Evolutionary conservation across 2,888 invertebrate species (phyloP), one percentile per base, ranked within the genome.

Genomic region (Lampropteryx suffumata): DNA sequence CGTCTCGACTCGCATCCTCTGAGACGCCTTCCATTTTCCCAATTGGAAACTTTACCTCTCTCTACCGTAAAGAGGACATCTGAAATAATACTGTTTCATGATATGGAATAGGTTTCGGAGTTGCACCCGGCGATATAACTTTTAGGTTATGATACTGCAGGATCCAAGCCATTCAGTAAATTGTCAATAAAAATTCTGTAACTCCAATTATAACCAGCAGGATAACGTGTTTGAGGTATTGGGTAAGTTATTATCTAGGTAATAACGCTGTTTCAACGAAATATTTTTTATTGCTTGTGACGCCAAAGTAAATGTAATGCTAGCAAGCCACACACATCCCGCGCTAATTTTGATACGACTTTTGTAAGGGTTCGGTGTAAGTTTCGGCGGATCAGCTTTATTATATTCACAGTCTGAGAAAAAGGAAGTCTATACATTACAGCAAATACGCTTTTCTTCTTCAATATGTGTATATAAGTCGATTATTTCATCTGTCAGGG

Each of bases 141-240:
- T 85, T 57, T 73, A 88, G 88, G 88, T 88, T 89, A 88, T 71
- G 65, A 71, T 67, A 64, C 59, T 69, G 64, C 10, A 44, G 52
- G 57, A 54, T 57, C 17, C 5, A 37, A 34, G 35, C 26, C 34
- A 48, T 27, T 26, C 7, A 34, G 12, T 30, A 21, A 28, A 44
- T 8, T 41, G 11, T 21, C 6, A 4, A 21, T 27, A n/a, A 13
- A 5, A 37, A 30, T 21, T 11, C 7, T 11, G 30, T 30, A 39
- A 9, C 10, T 13, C 21, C 12, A 26, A 29, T 35, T 17, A 10
- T 7, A 32, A 8, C 14, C 9, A 13, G 2, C 12, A 28, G 4
- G 24, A 9, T 14, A 12, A 9, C 27, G 10, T 33, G 28, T 32
- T 37, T 14, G 12, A n/a, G 7, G 10, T 32, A 27, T 21, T 36